phyloP scores from a whole-genome alignment of 2,888 invertebrate genomes.

The Cantharis rufa region DNA sequence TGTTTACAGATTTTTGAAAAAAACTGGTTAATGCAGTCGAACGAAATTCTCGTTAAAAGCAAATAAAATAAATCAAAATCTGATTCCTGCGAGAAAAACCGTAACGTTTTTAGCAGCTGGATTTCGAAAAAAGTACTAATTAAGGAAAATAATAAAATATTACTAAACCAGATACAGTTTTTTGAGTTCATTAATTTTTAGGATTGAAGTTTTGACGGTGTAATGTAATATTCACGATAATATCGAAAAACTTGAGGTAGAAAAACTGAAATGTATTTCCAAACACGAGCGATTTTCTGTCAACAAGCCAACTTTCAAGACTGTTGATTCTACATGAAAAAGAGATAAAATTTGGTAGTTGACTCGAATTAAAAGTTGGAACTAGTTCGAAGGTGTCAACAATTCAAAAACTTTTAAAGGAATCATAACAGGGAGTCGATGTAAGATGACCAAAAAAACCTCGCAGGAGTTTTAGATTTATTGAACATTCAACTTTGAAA shows the following conservation, averaged over 20 bases:
- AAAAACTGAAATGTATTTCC: not conserved
- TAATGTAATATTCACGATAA: not conserved
- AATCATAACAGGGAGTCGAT: not conserved
- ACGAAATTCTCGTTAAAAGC: no score
- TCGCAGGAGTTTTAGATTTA: not conserved
- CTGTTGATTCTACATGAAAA: not conserved
- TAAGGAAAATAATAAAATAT: no score
- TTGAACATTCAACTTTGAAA: not conserved
- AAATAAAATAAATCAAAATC: no score
- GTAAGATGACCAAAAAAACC: not conserved
- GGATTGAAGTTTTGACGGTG: not conserved
- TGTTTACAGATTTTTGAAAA: no score
- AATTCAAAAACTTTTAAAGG: not conserved
- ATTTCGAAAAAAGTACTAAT: no score
- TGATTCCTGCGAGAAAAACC: no score
- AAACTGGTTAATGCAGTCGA: no score
- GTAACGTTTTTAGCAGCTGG: no score
- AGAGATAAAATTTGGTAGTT: not conserved
- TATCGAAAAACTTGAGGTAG: not conserved
- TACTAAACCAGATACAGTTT: not conserved
- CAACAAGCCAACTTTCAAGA: not conserved
- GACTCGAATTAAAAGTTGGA: not conserved
- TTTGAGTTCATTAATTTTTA: not conserved
- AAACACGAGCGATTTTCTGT: not conserved
- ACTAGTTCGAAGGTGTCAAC: not conserved